These are phyloP conservation scores for Poeciliopsis paucimaculata DNA, from an alignment of 2,797 vertebrate genomes.

Conservation along the genomic window DNA sequence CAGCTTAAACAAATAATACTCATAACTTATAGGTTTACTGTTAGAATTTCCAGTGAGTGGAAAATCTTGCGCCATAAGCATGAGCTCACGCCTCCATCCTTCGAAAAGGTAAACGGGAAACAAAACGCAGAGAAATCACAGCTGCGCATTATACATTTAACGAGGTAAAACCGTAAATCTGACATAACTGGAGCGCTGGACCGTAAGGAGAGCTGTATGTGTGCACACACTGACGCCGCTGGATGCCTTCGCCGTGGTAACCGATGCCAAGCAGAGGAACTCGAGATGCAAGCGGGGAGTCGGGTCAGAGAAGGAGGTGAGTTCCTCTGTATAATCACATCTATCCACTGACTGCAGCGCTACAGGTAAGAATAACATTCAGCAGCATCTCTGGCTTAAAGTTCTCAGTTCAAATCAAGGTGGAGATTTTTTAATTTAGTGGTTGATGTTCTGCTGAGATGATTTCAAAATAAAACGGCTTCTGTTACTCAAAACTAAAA, in stretches of 20 bases:
- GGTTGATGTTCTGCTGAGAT: not conserved
- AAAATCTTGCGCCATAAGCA: conserved; percentile 58
- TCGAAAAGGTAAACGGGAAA: conserved; percentile 36
- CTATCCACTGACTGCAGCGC: conserved; percentile 5
- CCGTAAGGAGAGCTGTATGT: not conserved
- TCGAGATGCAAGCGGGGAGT: conserved; percentile 51
- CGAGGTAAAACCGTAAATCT: not conserved
- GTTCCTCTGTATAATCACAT: conserved; percentile 4
- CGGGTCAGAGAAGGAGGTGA: conserved; percentile 31
- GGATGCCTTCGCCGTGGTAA: conserved; percentile 64
- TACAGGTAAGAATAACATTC: not conserved
- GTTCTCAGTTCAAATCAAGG: not conserved
- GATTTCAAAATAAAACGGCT: not conserved
- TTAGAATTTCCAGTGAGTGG: conserved; percentile 10
- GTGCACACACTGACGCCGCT: conserved; percentile 7
- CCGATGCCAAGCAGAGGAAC: conserved; percentile 64
- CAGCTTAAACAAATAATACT: not conserved
- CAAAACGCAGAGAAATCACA: not conserved
- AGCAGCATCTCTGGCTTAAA: not conserved
- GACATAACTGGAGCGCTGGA: not conserved
- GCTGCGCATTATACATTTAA: not conserved
- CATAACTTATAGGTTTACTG: not conserved
- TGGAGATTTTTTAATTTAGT: no score
- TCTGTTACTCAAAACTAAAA: not conserved
- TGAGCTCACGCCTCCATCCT: conserved; percentile 31